phyloP scores from a whole-genome alignment of 92 coral and sea anemone species.

The Anthopleura xanthogrammica region DNA sequence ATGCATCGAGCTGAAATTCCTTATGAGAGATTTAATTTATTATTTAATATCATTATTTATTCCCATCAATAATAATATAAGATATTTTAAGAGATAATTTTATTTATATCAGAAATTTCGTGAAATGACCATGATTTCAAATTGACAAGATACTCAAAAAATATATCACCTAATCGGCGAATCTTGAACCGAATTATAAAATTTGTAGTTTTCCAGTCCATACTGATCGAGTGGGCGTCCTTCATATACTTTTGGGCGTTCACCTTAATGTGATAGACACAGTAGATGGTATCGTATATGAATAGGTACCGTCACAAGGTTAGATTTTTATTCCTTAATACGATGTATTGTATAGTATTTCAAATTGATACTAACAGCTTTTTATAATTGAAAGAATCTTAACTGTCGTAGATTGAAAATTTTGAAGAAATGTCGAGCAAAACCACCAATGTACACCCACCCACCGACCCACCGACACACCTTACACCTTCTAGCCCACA shows the following conservation, averaged over 20 bases:
- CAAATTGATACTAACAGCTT: slow-evolving; percentile 26
- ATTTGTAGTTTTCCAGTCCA: background rate
- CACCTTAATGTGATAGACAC: no score
- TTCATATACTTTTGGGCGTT: background rate
- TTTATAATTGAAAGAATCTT: background rate
- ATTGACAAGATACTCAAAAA: background rate
- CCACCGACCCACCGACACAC: slow-evolving; percentile 16
- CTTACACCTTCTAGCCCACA: slow-evolving; percentile 6
- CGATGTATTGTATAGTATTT: slow-evolving; percentile 40
- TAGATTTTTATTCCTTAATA: slow-evolving; percentile 16
- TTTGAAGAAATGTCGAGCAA: background rate
- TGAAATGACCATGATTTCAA: background rate
- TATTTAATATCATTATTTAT: slow-evolving; percentile 7
- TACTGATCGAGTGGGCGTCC: no score
- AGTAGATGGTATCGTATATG: background rate
- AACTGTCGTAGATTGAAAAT: slow-evolving; percentile 2
- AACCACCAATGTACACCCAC: background rate
- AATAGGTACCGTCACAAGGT: background rate
- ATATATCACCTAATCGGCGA: background rate
- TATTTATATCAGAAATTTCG: background rate
- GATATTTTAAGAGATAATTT: background rate
- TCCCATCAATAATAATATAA: background rate
- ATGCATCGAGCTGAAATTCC: background rate
- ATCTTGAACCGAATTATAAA: background rate
- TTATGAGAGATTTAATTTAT: background rate